Conservation (phyloP, 1,140 invertebrate genomes). For the Saccostrea glomerata region DNA sequence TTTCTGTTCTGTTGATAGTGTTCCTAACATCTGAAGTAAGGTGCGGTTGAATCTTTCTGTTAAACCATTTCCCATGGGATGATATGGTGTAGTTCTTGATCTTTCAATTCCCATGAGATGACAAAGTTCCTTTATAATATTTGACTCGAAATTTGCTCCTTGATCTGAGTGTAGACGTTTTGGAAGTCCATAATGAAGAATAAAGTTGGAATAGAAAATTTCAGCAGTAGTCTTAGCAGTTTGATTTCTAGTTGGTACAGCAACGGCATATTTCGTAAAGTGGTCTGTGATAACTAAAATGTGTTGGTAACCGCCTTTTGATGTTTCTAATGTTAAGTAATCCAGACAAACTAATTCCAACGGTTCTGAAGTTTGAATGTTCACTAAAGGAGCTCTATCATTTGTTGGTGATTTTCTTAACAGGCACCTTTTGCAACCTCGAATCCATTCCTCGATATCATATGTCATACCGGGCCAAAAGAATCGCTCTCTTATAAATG, state of each 20-base stretch:
- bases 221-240: neutral
- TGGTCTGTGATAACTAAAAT: no score
- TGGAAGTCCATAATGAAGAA: slow-evolving; percentile 15
- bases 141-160: slow-evolving; percentile 24
- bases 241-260: no score
- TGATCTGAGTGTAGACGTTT: slow-evolving; percentile 31
- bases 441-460: slow-evolving; percentile 40
- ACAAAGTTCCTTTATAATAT: slow-evolving; percentile 30
- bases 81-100: slow-evolving; percentile 30
- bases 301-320: no score
- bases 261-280: no score
- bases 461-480: slow-evolving; percentile 50
- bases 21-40: slow-evolving; percentile 50
- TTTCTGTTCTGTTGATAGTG: slow-evolving; percentile 44
- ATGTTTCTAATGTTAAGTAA: no score
- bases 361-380: neutral
- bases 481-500: slow-evolving; percentile 41
- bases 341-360: no score
- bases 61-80: slow-evolving; percentile 41
- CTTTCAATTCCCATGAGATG: neutral
- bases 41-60: slow-evolving; percentile 47
- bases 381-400: slow-evolving; percentile 41
- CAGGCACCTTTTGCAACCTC: slow-evolving; percentile 44
- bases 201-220: neutral
- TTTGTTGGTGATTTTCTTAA: slow-evolving; percentile 24